Evolutionary conservation across 2,113 vertebrate genomes (phyloP), one percentile per base, ranked within the genome.

Genomic region (Proterorhinus semilunaris): DNA sequence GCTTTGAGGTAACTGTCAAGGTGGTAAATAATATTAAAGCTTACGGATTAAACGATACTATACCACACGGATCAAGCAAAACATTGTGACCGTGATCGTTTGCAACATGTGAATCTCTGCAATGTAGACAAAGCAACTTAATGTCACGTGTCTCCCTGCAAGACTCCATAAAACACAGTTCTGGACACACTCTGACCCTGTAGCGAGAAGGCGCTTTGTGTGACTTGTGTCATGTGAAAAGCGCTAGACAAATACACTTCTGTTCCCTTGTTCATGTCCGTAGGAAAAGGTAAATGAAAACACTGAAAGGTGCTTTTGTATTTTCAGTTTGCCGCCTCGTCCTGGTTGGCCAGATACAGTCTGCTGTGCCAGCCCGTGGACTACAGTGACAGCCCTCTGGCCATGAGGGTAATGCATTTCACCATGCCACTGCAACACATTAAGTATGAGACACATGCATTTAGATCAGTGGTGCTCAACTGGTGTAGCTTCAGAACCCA

Each of bases 291-390:
- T 54, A 66, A 70, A 62, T 17, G 8, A 66, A 77, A 69, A 57
- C 66, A n/a, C 65, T 66, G 17, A 71, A 74, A 67, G 45, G 48
- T 21, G 42, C 16, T 75, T 85, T 69, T 83, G 15, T 91, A 68
- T 86, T 71, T 74, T 27, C 74, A 93, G 92, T 92, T 95, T 76
- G 75, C 90, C 74, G 78, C 86, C 62, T 89, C 91, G 15, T 91
- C 71, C n/a, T 44, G 92, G 68, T 85, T 90, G 83, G 86, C 69
- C 27, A 69, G 71, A 68, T 92, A 90, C 81, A 93, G 87, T 82
- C 91, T 88, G 52, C 79, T 94, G 62, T 92, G 92, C 64, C 90
- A 92, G 78, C 90, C 87, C 0, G 90, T 89, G 21, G 91, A 90
- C 78, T 89, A 91, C 85, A 92, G 83, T 47, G 0, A 0, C 77